Evolutionary conservation across 1,140 invertebrate genomes (phyloP).

Genomic region (Aricia agestis): DNA sequence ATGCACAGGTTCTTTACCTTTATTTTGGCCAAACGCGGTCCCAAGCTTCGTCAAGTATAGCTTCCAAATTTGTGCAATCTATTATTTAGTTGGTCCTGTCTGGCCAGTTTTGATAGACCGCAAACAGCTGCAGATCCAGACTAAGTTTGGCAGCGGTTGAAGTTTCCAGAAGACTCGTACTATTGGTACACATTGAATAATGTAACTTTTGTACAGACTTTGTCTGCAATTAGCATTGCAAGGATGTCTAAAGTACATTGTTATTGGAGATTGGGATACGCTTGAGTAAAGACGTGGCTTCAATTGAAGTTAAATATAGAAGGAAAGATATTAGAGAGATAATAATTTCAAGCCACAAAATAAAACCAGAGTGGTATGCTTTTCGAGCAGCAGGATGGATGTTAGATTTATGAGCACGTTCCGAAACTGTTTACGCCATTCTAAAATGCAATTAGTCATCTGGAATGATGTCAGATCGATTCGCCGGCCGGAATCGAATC

Average conservation of each 20-base stretch:
- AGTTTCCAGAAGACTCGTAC: neutral
- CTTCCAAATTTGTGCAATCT: neutral
- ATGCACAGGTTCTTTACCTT: too few species aligned
- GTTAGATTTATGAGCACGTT: neutral
- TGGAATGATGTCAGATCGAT: neutral
- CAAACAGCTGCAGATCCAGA: neutral
- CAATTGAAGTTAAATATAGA: too few species aligned
- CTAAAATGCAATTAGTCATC: neutral
- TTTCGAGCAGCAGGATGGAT: too few species aligned
- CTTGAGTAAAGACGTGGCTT: too few species aligned
- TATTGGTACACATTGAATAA: neutral
- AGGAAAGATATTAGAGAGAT: too few species aligned
- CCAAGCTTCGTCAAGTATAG: neutral
- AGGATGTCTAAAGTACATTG: too few species aligned
- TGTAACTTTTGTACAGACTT: too few species aligned
- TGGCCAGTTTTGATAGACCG: neutral
- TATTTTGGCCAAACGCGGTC: too few species aligned
- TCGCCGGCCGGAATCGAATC: neutral
- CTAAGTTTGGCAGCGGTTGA: neutral
- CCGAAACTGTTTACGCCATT: neutral
- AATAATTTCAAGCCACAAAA: too few species aligned
- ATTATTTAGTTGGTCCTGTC: neutral
- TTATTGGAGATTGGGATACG: too few species aligned
- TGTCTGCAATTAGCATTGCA: too few species aligned
- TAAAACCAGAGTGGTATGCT: too few species aligned